Conservation (phyloP, 2,888 invertebrate species). For the Chesias legatella region DNA sequence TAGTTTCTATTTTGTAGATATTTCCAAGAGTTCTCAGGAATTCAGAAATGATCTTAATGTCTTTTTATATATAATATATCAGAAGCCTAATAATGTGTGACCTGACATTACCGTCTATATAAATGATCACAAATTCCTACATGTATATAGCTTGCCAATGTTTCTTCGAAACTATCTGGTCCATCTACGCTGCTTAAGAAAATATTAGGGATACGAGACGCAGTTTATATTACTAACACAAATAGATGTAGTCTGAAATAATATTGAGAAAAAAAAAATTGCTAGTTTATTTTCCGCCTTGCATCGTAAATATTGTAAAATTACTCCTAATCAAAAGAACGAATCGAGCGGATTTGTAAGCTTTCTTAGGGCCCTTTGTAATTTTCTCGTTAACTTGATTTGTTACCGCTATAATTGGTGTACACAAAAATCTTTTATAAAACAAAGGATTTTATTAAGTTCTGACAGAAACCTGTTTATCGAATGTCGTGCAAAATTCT, state of each 20-base stretch:
- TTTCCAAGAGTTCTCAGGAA: too few species aligned
- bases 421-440: constrained; percentile 1
- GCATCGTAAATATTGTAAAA: constrained; percentile 12
- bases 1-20: too few species aligned
- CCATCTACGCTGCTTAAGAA: too few species aligned
- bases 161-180: too few species aligned
- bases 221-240: constrained; percentile 2
- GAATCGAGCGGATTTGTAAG: background rate
- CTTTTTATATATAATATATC: too few species aligned
- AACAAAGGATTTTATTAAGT: constrained; percentile 4
- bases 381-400: constrained; percentile 1
- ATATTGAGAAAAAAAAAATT: too few species aligned
- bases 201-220: constrained; percentile 2
- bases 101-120: too few species aligned
- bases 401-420: background rate
- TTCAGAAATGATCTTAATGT: too few species aligned
- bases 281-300: constrained; percentile 9
- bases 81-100: too few species aligned
- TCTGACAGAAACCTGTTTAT: constrained; percentile 6
- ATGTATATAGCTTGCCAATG: too few species aligned
- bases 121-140: too few species aligned
- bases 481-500: constrained; percentile 4
- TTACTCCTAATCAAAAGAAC: constrained; percentile 9
- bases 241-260: too few species aligned
- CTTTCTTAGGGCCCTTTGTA: background rate